These are phyloP conservation scores for Melipona bicolor DNA, from an alignment of 2,888 invertebrate species.

Conservation along the genomic window DNA sequence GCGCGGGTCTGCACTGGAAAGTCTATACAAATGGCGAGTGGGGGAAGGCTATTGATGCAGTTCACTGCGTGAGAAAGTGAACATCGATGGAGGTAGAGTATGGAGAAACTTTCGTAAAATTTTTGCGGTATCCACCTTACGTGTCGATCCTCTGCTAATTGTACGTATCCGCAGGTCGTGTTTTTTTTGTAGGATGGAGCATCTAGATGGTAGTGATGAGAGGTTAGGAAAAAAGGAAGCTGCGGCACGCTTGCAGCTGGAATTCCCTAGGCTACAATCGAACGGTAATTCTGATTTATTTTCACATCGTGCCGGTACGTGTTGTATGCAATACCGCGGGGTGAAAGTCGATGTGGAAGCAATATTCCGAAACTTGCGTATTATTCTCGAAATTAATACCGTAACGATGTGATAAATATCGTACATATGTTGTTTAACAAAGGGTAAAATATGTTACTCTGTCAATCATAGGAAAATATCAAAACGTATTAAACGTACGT, in stretches of 20 bases:
- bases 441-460: not conserved
- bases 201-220: not conserved
- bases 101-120: conserved; percentile 32
- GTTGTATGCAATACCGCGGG: not conserved
- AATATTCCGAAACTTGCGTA: conserved; percentile 2
- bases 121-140: not conserved
- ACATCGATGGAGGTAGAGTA: conserved; percentile 18
- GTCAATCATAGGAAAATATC: not conserved
- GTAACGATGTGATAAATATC: conserved; percentile 1
- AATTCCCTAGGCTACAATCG: conserved; percentile 4
- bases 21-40: not conserved
- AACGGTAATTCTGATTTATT: conserved; percentile 27
- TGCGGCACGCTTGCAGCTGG: not conserved
- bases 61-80: conserved; percentile 46
- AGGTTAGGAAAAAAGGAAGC: not conserved
- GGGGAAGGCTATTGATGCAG: conserved; percentile 18
- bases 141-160: not conserved
- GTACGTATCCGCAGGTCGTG: not conserved
- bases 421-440: not conserved
- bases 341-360: conserved; percentile 32
- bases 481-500: not conserved
- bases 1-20: conserved; percentile 4
- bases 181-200: not conserved
- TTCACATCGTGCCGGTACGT: conserved; percentile 15
- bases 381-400: conserved; percentile 18